Evolutionary conservation across 1,140 invertebrate genomes (phyloP).

Genomic region (Alviniconcha marisindica): DNA sequence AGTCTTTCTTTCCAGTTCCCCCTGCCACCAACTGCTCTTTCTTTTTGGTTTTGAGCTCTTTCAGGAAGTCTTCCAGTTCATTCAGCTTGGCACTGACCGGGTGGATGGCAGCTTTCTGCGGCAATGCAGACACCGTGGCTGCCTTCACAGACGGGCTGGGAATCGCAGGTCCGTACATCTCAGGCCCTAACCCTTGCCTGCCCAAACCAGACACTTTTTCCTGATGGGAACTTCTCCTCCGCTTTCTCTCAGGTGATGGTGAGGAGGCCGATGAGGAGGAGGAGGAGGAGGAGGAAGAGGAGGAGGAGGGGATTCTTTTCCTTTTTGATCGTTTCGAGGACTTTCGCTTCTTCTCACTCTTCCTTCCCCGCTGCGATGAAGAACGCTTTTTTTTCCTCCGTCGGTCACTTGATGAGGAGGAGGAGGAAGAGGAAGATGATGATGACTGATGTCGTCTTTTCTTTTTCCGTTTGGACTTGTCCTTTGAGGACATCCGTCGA

Average conservation of each 20-base stretch:
- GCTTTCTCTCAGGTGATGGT: background rate
- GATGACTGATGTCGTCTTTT: background rate
- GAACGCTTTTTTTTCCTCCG: background rate
- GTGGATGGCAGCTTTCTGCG: background rate
- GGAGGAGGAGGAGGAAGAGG: conserved; percentile 27
- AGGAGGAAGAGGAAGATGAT: conserved; percentile 8
- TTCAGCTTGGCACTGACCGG: conserved; percentile 39
- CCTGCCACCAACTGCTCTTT: conserved; percentile 50
- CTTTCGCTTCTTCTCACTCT: background rate
- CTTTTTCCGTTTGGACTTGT: background rate
- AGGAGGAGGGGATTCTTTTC: background rate
- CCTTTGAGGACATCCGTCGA: background rate
- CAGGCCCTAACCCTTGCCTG: too few species aligned
- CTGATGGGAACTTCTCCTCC: background rate
- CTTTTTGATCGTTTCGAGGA: background rate
- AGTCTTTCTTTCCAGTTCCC: conserved; percentile 44
- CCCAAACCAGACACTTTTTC: too few species aligned
- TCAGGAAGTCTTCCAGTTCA: conserved; percentile 59
- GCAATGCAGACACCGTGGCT: too few species aligned
- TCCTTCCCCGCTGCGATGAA: background rate
- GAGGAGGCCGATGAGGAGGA: conserved; percentile 22
- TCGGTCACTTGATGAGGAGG: background rate
- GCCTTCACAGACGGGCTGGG: too few species aligned
- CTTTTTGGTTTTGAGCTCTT: conserved; percentile 55
- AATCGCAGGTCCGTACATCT: background rate